phyloP scores from a whole-genome alignment of 2,888 invertebrate genomes.

The Meiosimyza platycephala region DNA sequence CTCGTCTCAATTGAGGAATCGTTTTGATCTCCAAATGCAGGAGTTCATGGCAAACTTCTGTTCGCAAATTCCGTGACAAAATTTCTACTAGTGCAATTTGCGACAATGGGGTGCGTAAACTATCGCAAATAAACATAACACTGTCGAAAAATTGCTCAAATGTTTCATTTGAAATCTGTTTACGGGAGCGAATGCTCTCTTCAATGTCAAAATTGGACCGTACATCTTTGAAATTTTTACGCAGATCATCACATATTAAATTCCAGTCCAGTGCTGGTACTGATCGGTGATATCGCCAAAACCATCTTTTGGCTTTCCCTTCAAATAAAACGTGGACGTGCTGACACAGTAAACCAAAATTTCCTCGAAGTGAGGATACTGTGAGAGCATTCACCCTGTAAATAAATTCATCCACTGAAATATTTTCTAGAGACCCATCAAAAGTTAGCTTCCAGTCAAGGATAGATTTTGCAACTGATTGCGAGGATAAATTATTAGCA shows the following conservation, averaged over 20 bases:
- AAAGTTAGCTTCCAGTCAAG: neutral
- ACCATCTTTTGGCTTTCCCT: slow-evolving; percentile 24
- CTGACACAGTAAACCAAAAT: slow-evolving; percentile 20
- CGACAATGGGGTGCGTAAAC: slow-evolving; percentile 6
- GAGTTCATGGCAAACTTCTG: slow-evolving; percentile 11
- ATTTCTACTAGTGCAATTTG: slow-evolving; percentile 16
- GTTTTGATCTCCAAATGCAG: slow-evolving; percentile 12
- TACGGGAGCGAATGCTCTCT: slow-evolving; percentile 26
- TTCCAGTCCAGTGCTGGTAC: neutral
- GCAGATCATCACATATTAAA: neutral
- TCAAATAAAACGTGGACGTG: neutral
- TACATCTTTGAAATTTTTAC: slow-evolving; percentile 1
- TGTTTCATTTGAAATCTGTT: slow-evolving; percentile 15
- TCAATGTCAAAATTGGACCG: slow-evolving; percentile 10
- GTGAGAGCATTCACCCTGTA: slow-evolving; percentile 7
- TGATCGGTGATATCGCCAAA: slow-evolving; percentile 25
- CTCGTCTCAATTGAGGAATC: slow-evolving; percentile 14
- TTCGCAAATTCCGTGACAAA: slow-evolving; percentile 10
- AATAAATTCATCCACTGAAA: slow-evolving; percentile 21
- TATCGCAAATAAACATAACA: slow-evolving; percentile 13
- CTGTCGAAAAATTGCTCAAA: slow-evolving; percentile 15
- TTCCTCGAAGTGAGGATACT: neutral
- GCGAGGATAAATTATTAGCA: too few relatives aligned
- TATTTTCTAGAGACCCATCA: slow-evolving; percentile 1
- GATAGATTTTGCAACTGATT: too few relatives aligned